Evolutionary conservation across 2,113 vertebrate species (phyloP).

Genomic region (Ammodramus savannarum): DNA sequence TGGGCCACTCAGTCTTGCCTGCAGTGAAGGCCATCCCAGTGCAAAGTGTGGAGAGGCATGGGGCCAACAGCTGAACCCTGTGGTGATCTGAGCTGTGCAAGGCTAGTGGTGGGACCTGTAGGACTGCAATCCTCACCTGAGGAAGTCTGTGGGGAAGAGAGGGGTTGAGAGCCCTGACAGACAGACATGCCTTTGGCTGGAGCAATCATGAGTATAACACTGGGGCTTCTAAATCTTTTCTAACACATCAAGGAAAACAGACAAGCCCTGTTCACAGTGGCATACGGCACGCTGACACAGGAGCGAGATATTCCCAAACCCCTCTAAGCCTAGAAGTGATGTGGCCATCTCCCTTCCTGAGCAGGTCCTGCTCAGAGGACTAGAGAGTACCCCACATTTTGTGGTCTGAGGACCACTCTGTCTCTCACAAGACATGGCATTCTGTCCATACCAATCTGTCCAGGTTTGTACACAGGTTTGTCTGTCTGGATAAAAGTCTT

Average conservation of each 20-base stretch:
- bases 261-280: not conserved
- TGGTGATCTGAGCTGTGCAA: not conserved
- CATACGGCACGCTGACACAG: accelerated
- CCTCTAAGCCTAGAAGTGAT: not conserved
- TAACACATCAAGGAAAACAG: not conserved
- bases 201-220: not conserved
- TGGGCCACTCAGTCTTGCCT: not conserved
- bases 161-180: not conserved
- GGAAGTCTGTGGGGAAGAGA: not conserved
- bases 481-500: conserved; percentile 61
- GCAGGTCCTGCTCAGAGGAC: not conserved
- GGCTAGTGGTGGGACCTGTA: not conserved
- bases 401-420: not conserved
- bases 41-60: not conserved
- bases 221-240: not conserved
- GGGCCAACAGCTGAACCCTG: not conserved
- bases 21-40: not conserved
- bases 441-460: conserved; percentile 46
- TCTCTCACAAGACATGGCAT: not conserved
- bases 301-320: not conserved
- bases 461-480: conserved; percentile 59
- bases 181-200: not conserved
- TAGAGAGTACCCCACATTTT: not conserved
- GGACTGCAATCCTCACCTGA: not conserved
- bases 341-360: not conserved